Base-by-base conservation (phyloP, 2,888 invertebrate species). In the Catocala fraxini region DNA sequence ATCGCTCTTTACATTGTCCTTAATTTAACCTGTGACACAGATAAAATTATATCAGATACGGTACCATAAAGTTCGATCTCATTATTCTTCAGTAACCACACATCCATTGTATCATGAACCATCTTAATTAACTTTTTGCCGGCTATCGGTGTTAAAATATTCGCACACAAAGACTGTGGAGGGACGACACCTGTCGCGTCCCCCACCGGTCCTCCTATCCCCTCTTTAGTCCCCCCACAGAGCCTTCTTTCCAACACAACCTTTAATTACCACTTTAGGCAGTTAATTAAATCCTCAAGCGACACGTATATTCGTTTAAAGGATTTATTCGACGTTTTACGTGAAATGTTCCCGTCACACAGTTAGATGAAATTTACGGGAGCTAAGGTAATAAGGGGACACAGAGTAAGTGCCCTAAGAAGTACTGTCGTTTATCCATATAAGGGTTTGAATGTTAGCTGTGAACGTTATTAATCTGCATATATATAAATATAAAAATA, bases 211-310 rank as follows among this genome's bases (percentile, higher is more conserved):
- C 35, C 35, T 7, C 9, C 7, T 39, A 7, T 9, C 35, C 6
- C 35, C 35, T 9, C 9, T 13, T 39, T 11, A 33, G 46, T 57
- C 51, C 54, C 48, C 49, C 42, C 13, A 34, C 6, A 64, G 59
- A 57, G 59, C 61, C 68, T 66, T 73, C 63, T 73, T 77, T 64
- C 77, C 73, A 75, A 64, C 75, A 64, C 70, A 68, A 61, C 77
- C 79, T 80, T 84, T 86, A 85, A 86, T 89, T 86, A 84, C 74
- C 82, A 83, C 81, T 87, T 83, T 80, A 80, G 68, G 79, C 70
- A 80, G 84, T 88, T 88, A 87, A 89, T 89, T 85, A 88, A 81
- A 83, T 77, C 82, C 75, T 68, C 53, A 58, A 76, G 71, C 73
- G 73, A 81, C 81, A 80, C 74, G 76, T 78, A 76, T 75, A 76